Base-by-base conservation (phyloP, 2,888 invertebrate genomes). In the Lasioglossum villosulum region DNA sequence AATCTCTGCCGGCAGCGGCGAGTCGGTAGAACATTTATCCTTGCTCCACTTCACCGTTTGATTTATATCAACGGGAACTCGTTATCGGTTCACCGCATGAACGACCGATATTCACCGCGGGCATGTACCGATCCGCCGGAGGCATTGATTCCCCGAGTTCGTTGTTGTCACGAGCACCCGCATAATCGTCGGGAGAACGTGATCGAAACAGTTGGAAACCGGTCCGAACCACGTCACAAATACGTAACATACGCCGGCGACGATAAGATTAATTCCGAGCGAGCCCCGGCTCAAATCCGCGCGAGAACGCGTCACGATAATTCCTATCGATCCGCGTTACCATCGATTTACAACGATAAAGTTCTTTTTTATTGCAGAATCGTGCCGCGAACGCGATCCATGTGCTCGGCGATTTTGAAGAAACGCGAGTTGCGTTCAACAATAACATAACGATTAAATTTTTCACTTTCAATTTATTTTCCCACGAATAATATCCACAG, bases 161-260 rank as follows among this genome's bases (percentile, higher is more conserved):
- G 78, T 42, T 27, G 71, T 82, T 86, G 76, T 82, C 77, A 78
- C 79, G 86, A 86, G 70, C 74, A 75, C 86, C 86, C 86, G 86
- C 86, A 86, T 86, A 86, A 86, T 86, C 82, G 82, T 27, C 52
- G 23, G 59, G 8, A 68, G 56, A 82, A 79, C 78, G 59, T 76
- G 78, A 48, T 77, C 56, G 77, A 68, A 82, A 68, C 86, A 63
- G 79, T 82, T 66, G 77, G 37, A n/a, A 37, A 52, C 52, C 52
- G 23, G 23, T 23, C 2, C 52, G 52, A 52, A 10, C 48, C 34
- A 70, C 79, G 79, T 75, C 79, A 83, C 68, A 48, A 80, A 80
- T 66, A 66, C 63, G 30, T 59, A 27, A n/a, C 59, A 59, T 59
- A 59, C 59, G 59, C 59, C 59, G 59, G 12, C 59, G 12, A 27